Evolutionary conservation across 2,113 vertebrate genomes (phyloP).

Genomic region (Zapus hudsonius): DNA sequence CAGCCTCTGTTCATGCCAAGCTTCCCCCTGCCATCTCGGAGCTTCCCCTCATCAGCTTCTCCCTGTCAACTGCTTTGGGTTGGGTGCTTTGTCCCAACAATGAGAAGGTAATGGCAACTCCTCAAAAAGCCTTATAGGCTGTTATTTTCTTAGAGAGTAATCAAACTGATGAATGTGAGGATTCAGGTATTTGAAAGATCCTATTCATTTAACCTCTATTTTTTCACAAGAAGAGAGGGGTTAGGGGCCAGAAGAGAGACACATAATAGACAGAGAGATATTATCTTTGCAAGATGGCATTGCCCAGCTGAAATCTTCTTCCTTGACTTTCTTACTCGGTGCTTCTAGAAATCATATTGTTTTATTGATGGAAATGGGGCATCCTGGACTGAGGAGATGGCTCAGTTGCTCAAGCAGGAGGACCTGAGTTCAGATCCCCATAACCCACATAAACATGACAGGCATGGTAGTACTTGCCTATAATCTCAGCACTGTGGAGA

Average conservation of each 20-base stretch:
- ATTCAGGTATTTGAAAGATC: background rate
- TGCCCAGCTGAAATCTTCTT: background rate
- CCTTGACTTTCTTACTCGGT: background rate
- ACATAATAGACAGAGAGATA: background rate
- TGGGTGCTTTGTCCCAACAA: too few species aligned
- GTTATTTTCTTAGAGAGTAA: background rate
- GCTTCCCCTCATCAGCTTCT: too few species aligned
- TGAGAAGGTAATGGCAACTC: too few species aligned
- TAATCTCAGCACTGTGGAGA: too few species aligned
- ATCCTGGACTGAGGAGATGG: background rate
- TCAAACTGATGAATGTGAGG: background rate
- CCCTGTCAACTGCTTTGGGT: too few species aligned
- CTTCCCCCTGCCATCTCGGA: too few species aligned
- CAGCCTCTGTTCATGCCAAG: too few species aligned
- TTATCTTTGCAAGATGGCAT: background rate
- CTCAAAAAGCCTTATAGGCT: constrained; percentile 6
- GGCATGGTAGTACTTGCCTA: too few species aligned
- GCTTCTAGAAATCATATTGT: background rate
- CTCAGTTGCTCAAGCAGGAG: too few species aligned
- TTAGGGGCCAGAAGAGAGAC: too few species aligned
- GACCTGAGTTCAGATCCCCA: too few species aligned
- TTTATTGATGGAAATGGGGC: background rate
- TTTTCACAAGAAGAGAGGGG: background rate
- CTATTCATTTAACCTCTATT: background rate
- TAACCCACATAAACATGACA: too few species aligned